Conservation (phyloP, 2,888 invertebrate species). For the Drosophila mettleri region DNA sequence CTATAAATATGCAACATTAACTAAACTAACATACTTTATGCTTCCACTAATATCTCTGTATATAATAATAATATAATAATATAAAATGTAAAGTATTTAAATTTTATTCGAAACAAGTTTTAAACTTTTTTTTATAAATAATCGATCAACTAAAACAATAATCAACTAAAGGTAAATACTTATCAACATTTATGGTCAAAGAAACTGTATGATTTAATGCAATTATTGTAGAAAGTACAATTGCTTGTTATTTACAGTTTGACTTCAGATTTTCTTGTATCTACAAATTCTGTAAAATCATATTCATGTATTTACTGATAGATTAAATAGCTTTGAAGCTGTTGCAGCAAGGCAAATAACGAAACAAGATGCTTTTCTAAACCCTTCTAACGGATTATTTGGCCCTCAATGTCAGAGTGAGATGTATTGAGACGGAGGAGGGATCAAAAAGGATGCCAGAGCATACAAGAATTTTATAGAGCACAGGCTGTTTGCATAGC, state of each 20-base stretch:
- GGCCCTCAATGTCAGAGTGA: conserved; percentile 27
- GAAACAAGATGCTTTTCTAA: conserved; percentile 24
- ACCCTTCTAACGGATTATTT: conserved; percentile 52
- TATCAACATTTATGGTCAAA: too few species aligned
- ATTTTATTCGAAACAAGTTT: too few species aligned
- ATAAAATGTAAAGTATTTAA: too few species aligned
- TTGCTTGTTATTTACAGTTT: background rate
- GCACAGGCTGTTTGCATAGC: conserved; percentile 49
- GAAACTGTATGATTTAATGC: too few species aligned
- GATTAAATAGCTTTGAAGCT: conserved; percentile 41
- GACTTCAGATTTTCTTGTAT: background rate
- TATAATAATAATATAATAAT: too few species aligned
- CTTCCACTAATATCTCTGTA: too few species aligned
- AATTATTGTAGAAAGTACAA: background rate
- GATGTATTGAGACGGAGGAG: conserved; percentile 48
- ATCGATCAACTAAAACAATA: too few species aligned
- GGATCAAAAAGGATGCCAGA: conserved; percentile 65
- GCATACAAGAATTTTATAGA: conserved; percentile 52
- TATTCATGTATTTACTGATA: conserved; percentile 23
- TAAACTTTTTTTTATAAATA: too few species aligned
- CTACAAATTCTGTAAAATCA: background rate
- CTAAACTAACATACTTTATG: too few species aligned
- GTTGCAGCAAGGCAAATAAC: conserved; percentile 33
- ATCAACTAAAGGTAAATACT: too few species aligned
- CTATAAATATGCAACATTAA: too few species aligned